Evolutionary conservation across 2,888 invertebrate species (phyloP).

Genomic region (Cerastis leucographa): DNA sequence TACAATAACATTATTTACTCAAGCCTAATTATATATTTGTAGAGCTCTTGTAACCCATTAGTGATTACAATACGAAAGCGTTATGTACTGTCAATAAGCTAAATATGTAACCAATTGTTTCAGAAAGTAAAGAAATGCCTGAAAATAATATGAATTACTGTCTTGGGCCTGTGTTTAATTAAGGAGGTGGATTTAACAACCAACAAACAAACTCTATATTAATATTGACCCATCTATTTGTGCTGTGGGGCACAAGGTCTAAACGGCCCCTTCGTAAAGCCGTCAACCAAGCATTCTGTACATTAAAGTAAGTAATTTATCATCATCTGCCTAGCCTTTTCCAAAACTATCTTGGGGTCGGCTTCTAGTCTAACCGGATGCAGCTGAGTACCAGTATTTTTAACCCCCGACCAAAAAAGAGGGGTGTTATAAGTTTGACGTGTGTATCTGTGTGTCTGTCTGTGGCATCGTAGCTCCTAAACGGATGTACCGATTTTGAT

Average conservation of each 20-base stretch:
- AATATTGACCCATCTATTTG: too few relatives aligned
- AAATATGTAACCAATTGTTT: constrained; percentile 15
- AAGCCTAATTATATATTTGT: constrained; percentile 46
- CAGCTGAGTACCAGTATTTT: too few relatives aligned
- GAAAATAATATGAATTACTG: neutral
- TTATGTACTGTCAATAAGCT: constrained; percentile 2
- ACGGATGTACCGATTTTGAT: too few relatives aligned
- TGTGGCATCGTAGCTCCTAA: too few relatives aligned
- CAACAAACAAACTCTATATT: too few relatives aligned
- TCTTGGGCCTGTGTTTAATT: too few relatives aligned
- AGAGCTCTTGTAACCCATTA: constrained; percentile 49
- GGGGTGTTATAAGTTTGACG: too few relatives aligned
- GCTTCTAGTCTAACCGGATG: too few relatives aligned
- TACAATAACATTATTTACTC: constrained; percentile 33
- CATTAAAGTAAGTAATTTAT: neutral
- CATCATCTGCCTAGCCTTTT: too few relatives aligned
- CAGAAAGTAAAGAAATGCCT: neutral
- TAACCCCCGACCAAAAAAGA: too few relatives aligned
- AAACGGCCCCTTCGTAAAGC: neutral
- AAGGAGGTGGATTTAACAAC: neutral
- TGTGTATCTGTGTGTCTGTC: too few relatives aligned
- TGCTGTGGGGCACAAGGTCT: neutral
- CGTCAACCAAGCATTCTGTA: neutral
- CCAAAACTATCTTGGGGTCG: too few relatives aligned
- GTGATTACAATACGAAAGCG: constrained; percentile 13